Evolutionary conservation across 2,113 vertebrate genomes (phyloP), one percentile per base, ranked within the genome.

Genomic region (Alaudala cheleensis): DNA sequence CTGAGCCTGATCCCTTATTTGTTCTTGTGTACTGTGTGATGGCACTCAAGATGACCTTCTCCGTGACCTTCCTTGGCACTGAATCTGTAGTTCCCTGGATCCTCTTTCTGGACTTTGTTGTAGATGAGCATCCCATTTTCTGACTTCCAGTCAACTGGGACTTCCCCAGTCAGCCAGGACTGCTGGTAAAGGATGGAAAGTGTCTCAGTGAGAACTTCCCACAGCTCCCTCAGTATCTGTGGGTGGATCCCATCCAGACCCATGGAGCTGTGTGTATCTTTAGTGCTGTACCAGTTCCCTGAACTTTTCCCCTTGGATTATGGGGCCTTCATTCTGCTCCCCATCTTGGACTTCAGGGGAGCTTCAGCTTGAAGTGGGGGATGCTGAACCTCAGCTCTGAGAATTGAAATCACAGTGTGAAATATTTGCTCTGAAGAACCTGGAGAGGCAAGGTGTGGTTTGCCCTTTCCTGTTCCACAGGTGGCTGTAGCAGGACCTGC

Each of bases 171-270:
- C 51, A 51, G 19, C 49, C 73, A 67, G 60, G n/a, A 29, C 37
- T 67, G 60, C 25, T 12, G 60, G 21, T 40, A 51, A 73, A 40
- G 22, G 28, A 45, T 61, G 21, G 45, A 10, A 47, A 22, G 8
- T 20, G 34, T 37, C 37, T 31, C 37, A 22, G 33, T 13, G 70
- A 86, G 16, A 11, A 6, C 13, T 73, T 83, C 10, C 1, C 1
- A 2, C 29, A 51, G 29, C 19, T 73, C 37, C 12, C 22, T 57
- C n/a, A 40, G 47, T 33, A 25, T 15, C 28, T 4, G 4, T 44
- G 66, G 19, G 20, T 81, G 12, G 56, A 39, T 71, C n/a, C 31
- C 16, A 16, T 58, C 50, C 0, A 0, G 16, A 31, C 25, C 54
- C 23, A 5, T 2, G 28, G 44, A 31, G 11, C 0, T 53, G 4